phyloP scores from a whole-genome alignment of 2,888 invertebrate species.

The Latheticus oryzae region DNA sequence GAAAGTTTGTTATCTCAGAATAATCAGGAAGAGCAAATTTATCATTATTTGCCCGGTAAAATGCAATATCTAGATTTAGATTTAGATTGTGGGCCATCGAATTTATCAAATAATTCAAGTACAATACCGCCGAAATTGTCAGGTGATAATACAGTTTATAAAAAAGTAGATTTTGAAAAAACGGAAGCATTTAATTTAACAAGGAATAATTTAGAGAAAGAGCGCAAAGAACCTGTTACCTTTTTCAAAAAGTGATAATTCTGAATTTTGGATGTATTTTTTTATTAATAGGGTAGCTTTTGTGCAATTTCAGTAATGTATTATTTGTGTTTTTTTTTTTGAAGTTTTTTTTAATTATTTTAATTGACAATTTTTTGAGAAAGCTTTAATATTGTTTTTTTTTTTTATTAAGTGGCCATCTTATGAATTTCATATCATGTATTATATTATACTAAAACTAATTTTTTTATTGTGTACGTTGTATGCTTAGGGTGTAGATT shows the following conservation, averaged over 20 bases:
- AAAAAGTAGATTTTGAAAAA: conserved; percentile 93
- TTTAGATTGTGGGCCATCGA: conserved; percentile 66
- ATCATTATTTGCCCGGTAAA: conserved; percentile 54
- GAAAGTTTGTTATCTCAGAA: conserved; percentile 57
- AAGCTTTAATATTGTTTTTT: conserved; percentile 41
- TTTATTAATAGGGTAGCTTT: conserved; percentile 27
- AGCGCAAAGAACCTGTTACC: conserved; percentile 65
- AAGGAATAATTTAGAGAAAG: conserved; percentile 81
- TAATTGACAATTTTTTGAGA: conserved; percentile 34
- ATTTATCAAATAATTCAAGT: conserved; percentile 18
- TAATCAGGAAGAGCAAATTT: conserved; percentile 50
- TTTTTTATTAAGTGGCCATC: conserved; percentile 47
- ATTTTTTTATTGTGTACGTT: conserved; percentile 50
- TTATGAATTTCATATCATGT: conserved; percentile 49
- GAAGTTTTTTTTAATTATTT: conserved; percentile 29
- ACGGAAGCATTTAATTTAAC: conserved; percentile 93
- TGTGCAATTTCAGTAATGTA: conserved; percentile 35
- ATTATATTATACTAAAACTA: conserved; percentile 46
- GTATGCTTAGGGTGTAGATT: conserved; percentile 50
- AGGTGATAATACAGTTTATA: conserved; percentile 75
- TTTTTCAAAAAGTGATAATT: conserved; percentile 55
- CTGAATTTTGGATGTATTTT: conserved; percentile 20
- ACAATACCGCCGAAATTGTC: conserved; percentile 54
- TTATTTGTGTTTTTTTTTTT: conserved; percentile 29
- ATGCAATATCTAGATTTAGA: conserved; percentile 91